Base-by-base conservation (phyloP, 2,888 invertebrate genomes). In the Drosophila nigricruria region DNA sequence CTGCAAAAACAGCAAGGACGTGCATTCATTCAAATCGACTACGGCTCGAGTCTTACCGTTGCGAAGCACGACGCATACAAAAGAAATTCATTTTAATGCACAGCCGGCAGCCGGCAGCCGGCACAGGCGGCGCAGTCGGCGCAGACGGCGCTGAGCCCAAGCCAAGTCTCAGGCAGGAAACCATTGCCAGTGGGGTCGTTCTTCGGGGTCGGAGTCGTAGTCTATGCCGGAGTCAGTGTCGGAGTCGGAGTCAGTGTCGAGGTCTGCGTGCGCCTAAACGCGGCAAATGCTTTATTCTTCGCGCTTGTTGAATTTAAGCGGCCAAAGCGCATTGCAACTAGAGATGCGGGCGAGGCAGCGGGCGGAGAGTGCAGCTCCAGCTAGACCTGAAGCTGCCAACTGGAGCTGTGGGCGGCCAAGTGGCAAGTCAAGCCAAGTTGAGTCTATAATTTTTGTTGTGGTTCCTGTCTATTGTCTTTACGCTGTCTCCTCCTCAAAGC, bases 381-480 rank as follows among this genome's bases (percentile, higher is more conserved):
- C 20, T 16, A 40, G 42, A 36, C 42, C 23, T 34, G 38, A 34
- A 42, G 45, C 27, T 49, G 49, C 36, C 52, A 56, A 60, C 64
- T 67, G 71, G 59, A 70, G 66, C 63, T 77, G 79, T 77, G 79
- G 77, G 77, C 75, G 68, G 67, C 77, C 76, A 77, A 75, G 65
- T 68, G 77, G 73, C 69, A 75, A 78, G 81, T 72, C 81, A 77
- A 70, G 66, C 81, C 81, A 80, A 82, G 81, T 82, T 81, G 81
- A 81, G 82, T 86, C 89, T 86, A 86, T 86, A 86, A 86, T 86
- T 86, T 89, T 75, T 84, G 89, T 89, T 86, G 85, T 89, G 84
- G 84, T 86, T 88, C 81, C 84, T 88, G 84, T 88, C 84, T 88
- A 86, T 85, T 85, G 84, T 85, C 84, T 88, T 76, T 70, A 77